phyloP scores from a whole-genome alignment of 2,113 vertebrate species.

The Chloropsis cyanopogon region DNA sequence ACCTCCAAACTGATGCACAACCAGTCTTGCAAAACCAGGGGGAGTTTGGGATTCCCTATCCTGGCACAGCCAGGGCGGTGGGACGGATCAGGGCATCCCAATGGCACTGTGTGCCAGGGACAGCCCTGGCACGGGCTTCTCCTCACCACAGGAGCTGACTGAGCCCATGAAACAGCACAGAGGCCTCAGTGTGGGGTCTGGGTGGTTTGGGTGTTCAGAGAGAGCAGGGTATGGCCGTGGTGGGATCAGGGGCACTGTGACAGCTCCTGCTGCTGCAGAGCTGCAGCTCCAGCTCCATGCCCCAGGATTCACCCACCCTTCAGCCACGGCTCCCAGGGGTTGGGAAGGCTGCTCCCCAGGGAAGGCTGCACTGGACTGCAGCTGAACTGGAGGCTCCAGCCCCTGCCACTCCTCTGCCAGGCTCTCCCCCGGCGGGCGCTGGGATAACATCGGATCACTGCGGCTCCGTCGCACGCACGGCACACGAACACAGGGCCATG shows the following conservation, averaged over 20 bases:
- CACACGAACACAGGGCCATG: fast-evolving
- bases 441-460: fast-evolving
- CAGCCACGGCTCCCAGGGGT: neutral
- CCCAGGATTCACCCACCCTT: neutral
- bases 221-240: fast-evolving
- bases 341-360: neutral
- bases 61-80: neutral
- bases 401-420: fast-evolving
- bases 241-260: neutral
- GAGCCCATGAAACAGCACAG: fast-evolving
- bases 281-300: neutral
- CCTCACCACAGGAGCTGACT: neutral
- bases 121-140: fast-evolving
- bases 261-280: neutral
- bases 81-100: neutral
- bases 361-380: neutral
- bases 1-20: neutral
- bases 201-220: neutral
- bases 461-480: fast-evolving
- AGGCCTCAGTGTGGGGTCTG: neutral
- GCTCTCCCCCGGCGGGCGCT: fast-evolving
- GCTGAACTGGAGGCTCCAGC: neutral
- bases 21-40: neutral
- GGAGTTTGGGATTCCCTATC: neutral
- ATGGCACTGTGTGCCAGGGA: fast-evolving